These are phyloP conservation scores for Okamejei kenojei DNA, from an alignment of 2,797 vertebrate species.

Conservation along the genomic window DNA sequence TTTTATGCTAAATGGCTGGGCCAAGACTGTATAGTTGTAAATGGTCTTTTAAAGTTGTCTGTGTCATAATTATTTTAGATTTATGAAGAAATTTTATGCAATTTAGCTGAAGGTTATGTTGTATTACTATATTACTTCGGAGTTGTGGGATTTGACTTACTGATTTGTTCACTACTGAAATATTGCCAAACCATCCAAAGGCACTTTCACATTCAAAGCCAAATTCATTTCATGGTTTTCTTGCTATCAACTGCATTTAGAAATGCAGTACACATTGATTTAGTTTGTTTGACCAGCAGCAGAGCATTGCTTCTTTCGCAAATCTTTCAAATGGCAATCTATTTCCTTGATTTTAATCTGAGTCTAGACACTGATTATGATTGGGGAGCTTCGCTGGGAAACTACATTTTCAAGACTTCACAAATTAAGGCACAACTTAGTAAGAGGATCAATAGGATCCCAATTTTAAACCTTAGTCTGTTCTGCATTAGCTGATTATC, in stretches of 20 bases:
- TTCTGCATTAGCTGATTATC: neutral
- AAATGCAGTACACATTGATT: neutral
- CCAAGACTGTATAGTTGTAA: conserved; percentile 8
- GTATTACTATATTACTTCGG: neutral
- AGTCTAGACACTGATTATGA: neutral
- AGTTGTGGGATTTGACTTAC: conserved; percentile 23
- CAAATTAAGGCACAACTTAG: neutral
- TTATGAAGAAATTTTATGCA: neutral
- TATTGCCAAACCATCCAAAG: neutral
- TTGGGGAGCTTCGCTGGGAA: neutral
- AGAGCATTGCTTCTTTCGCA: neutral
- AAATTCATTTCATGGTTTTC: no score
- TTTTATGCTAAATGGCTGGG: neutral
- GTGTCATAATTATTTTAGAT: neutral
- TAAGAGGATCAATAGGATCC: neutral
- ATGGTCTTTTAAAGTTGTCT: conserved; percentile 1
- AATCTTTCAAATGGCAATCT: no score
- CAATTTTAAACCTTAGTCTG: neutral
- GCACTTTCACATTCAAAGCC: neutral
- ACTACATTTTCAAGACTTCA: neutral
- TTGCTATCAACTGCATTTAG: neutral
- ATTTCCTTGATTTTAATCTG: neutral
- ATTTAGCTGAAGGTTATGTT: neutral
- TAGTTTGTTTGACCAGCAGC: neutral
- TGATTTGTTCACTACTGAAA: conserved; percentile 7